A percentile compares a stretch with the other conserved stretches of the same genome.
phyloP scores from a whole-genome alignment of 1,140 invertebrate species.

The Drosophila burlai region DNA sequence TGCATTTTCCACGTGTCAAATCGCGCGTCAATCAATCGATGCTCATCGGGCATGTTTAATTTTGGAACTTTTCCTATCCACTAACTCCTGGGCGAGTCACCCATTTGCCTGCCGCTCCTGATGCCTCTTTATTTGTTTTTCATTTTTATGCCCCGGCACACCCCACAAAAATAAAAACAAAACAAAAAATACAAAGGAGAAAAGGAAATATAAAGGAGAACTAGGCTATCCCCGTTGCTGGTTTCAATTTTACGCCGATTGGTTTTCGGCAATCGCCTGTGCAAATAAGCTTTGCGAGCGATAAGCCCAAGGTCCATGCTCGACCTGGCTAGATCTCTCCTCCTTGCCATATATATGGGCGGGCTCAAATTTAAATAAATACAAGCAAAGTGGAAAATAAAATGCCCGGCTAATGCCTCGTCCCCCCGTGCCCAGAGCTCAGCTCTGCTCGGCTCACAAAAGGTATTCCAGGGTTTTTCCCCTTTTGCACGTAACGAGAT shows the following conservation, averaged over 20 bases:
- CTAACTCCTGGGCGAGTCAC: slow-evolving; percentile 24
- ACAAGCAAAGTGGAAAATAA: slow-evolving; percentile 79
- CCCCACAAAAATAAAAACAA: slow-evolving; percentile 30
- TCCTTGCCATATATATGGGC: slow-evolving; percentile 17
- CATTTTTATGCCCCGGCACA: slow-evolving; percentile 76
- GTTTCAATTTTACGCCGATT: slow-evolving; percentile 85
- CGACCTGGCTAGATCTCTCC: slow-evolving; percentile 31
- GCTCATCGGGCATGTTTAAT: slow-evolving; percentile 71
- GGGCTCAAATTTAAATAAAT: slow-evolving; percentile 81
- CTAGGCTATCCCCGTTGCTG: slow-evolving; percentile 58
- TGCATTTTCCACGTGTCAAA: slow-evolving; percentile 82
- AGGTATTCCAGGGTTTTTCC: slow-evolving; percentile 20
- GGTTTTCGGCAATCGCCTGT: slow-evolving; percentile 84
- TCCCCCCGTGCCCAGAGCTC: neutral
- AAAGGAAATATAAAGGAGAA: slow-evolving; percentile 5
- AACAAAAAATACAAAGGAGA: neutral
- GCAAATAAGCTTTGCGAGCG: slow-evolving; percentile 80
- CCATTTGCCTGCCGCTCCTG: slow-evolving; percentile 2
- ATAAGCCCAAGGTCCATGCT: slow-evolving; percentile 68
- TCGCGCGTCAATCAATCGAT: slow-evolving; percentile 83
- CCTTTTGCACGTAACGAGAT: slow-evolving; percentile 33
- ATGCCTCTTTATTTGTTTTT: slow-evolving; percentile 78
- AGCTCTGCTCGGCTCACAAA: slow-evolving; percentile 11
- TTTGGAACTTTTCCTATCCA: slow-evolving; percentile 80
- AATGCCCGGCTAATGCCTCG: slow-evolving; percentile 53